Evolutionary conservation across 2,797 vertebrate genomes (phyloP), one percentile per base, ranked within the genome.

Genomic region (Phataginus tetradactyla): DNA sequence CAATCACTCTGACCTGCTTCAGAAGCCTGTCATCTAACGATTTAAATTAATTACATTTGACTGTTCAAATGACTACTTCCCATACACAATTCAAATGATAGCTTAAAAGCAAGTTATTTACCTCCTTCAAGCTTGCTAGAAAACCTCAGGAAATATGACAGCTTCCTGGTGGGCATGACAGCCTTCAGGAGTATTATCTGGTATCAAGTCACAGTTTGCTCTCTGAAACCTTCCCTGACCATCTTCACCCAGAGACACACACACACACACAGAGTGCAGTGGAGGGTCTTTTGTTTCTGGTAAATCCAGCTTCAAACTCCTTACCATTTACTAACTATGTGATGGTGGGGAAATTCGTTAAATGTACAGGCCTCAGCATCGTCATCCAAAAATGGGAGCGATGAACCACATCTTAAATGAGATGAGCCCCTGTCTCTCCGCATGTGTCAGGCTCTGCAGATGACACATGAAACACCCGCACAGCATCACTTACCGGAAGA

Each of bases 401-500:
- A 75, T 18, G 51, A 88, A 87, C 83, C 15, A 25, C 23, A 21
- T 63, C 45, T 69, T 53, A 79, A 86, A 59, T 34, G 34, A 92
- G 86, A 91, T 7, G 27, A 86, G 64, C 2, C n/a, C 53, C 81
- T 78, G 21, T 85, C 49, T 63, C 8, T 81, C 53, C 75, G 39
- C 42, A 86, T 7, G 32, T n/a, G 49, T 39, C 71, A 42, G 66
- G 51, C 53, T 87, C 88, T 57, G n/a, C 53, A 94, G 94, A 57
- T 74, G 86, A 78, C 87, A 64, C 64, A 83, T 94, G 51, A 83
- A 94, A 78, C 55, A 77, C 55, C 42, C 69, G 66, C 71, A 86
- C 96, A 96, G 95, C 96, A 93, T 94, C 88, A 68, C 18, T 97
- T 55, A 97, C 97, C 96, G 91, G 83, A 94, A 97, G 96, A 64